A percentile compares a stretch with the other conserved stretches of the same genome.
These are phyloP conservation scores for Lordiphosa mommai DNA, from an alignment of 1,140 invertebrate species.

Conservation along the genomic window DNA sequence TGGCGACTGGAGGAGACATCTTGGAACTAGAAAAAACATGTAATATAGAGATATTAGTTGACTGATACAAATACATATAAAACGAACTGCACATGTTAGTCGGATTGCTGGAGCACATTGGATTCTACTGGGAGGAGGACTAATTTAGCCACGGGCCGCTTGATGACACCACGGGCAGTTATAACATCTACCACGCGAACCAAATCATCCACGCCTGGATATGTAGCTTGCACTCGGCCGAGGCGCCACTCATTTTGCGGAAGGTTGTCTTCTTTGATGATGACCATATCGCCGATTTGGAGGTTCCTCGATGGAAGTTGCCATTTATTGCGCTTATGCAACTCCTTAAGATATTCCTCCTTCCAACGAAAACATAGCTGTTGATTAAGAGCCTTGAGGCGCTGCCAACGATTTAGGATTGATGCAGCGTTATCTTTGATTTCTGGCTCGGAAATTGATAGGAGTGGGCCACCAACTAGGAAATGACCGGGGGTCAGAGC, in stretches of 20 bases:
- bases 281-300: not conserved
- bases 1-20: not conserved
- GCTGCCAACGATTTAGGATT: conserved; percentile 16
- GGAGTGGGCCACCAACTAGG: not conserved
- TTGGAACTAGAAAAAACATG: too few relatives aligned
- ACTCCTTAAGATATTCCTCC: conserved; percentile 9
- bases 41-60: too few relatives aligned
- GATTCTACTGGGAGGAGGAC: not conserved
- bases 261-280: not conserved
- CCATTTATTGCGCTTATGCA: too few relatives aligned
- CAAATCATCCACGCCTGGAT: not conserved
- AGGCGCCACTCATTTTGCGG: not conserved
- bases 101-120: not conserved
- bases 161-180: too few relatives aligned
- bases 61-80: not conserved
- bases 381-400: not conserved
- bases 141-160: not conserved
- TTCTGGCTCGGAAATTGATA: not conserved
- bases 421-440: conserved; percentile 4
- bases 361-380: conserved; percentile 17
- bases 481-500: conserved; percentile 3
- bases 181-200: too few relatives aligned
- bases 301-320: not conserved
- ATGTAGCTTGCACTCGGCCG: not conserved
- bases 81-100: not conserved